Conservation (phyloP, 2,113 vertebrate genomes). For the Tachycineta bicolor region DNA sequence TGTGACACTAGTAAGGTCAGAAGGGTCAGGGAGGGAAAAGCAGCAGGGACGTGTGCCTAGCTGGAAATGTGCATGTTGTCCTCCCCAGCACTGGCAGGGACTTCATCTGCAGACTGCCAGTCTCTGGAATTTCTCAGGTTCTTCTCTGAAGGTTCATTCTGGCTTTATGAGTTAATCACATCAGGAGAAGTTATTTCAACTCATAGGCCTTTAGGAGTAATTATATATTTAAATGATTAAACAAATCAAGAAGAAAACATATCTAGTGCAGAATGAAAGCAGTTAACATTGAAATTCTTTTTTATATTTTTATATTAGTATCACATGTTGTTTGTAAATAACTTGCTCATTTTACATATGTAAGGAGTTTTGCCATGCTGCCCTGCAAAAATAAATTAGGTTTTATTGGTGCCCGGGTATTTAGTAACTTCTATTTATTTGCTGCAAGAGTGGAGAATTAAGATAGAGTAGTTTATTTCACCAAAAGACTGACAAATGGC, state of each 20-base stretch:
- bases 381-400: conserved; percentile 78
- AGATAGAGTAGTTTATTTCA: conserved; percentile 81
- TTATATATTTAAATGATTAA: conserved; percentile 80
- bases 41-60: conserved; percentile 9
- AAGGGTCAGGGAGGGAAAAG: conserved; percentile 27
- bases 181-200: conserved; percentile 72
- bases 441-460: conserved; percentile 79
- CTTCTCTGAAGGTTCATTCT: conserved; percentile 69
- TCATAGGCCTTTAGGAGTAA: conserved; percentile 74
- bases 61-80: conserved; percentile 36
- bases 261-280: conserved; percentile 70
- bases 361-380: conserved; percentile 76
- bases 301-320: conserved; percentile 73
- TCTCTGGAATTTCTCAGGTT: conserved; percentile 32
- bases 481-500: conserved; percentile 80
- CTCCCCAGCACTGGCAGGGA: conserved; percentile 26
- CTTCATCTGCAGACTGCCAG: conserved; percentile 27
- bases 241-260: conserved; percentile 73
- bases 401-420: conserved; percentile 78
- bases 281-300: conserved; percentile 69
- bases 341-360: conserved; percentile 73
- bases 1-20: background rate
- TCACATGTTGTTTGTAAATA: conserved; percentile 78
- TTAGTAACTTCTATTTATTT: conserved; percentile 83
- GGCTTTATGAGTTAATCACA: conserved; percentile 65